These are phyloP conservation scores for Melanotaenia maccullochi DNA, from an alignment of 2,797 vertebrate genomes.

Conservation along the genomic window DNA sequence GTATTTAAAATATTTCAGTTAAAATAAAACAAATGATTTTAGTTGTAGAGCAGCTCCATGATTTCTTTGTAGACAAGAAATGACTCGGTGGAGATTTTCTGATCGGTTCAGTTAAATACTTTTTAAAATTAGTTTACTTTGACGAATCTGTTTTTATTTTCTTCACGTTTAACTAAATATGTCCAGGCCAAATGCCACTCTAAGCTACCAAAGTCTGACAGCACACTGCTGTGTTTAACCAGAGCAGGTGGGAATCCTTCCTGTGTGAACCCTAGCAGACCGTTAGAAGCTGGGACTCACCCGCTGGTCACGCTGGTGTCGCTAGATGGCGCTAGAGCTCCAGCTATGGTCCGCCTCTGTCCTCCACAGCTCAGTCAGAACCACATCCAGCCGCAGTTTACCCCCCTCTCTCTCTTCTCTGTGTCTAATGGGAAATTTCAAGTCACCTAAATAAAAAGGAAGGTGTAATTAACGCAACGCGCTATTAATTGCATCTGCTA, in stretches of 20 bases:
- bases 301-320: conserved; percentile 34
- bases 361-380: conserved; percentile 31
- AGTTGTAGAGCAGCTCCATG: not conserved
- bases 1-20: not conserved
- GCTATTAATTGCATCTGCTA: conserved; percentile 78
- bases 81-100: not conserved
- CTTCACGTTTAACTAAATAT: not conserved
- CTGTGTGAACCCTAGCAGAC: not conserved
- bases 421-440: conserved; percentile 77
- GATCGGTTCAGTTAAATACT: not conserved
- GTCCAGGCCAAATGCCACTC: too few species aligned
- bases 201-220: not conserved
- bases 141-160: not conserved
- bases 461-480: conserved; percentile 78
- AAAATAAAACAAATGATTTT: not conserved
- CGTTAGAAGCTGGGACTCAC: conserved; percentile 30
- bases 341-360: conserved; percentile 19
- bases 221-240: not conserved
- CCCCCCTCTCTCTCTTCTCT: not conserved
- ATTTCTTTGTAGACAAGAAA: not conserved
- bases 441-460: conserved; percentile 80
- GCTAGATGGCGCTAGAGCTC: conserved; percentile 81
- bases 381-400: conserved; percentile 20
- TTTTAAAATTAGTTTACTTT: not conserved
- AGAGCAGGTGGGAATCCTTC: not conserved